Conservation (phyloP, 2,888 invertebrate species). For the Ophion slaviceki region DNA sequence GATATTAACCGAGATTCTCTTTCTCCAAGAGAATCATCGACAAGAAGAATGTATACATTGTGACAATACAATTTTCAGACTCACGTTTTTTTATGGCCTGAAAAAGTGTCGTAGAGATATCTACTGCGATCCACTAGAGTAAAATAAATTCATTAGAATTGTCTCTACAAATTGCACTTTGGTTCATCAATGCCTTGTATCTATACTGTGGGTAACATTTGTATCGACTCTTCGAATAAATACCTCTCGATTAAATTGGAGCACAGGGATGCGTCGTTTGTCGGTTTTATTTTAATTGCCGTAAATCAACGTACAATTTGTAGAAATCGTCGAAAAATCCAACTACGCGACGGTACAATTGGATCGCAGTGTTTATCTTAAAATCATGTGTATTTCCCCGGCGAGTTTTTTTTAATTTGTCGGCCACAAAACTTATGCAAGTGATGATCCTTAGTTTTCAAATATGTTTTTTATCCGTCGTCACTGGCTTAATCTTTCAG, state of each 20-base stretch:
- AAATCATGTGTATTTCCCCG: not conserved
- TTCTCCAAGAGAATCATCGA: constrained; percentile 21
- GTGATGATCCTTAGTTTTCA: not conserved
- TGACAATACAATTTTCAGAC: constrained; percentile 36
- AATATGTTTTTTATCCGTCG: constrained; percentile 11
- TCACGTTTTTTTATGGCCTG: not conserved
- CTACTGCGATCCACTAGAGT: not conserved
- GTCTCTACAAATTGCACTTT: not conserved
- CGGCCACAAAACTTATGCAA: constrained; percentile 9
- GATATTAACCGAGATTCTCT: constrained; percentile 4
- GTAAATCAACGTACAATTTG: not conserved
- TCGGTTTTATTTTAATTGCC: not conserved
- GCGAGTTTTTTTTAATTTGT: not conserved
- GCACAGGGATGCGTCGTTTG: not conserved
- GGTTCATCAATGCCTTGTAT: not conserved
- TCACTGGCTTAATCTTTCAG: constrained; percentile 25
- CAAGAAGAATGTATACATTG: constrained; percentile 21
- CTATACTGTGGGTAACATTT: not conserved
- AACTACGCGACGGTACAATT: not conserved
- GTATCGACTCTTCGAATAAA: not conserved
- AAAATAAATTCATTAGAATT: not conserved
- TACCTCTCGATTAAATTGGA: not conserved
- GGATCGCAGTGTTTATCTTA: constrained; percentile 1
- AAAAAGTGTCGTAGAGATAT: not conserved
- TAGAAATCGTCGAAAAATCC: not conserved